phyloP scores from a whole-genome alignment of 2,113 vertebrate species.

The Geococcyx californianus region DNA sequence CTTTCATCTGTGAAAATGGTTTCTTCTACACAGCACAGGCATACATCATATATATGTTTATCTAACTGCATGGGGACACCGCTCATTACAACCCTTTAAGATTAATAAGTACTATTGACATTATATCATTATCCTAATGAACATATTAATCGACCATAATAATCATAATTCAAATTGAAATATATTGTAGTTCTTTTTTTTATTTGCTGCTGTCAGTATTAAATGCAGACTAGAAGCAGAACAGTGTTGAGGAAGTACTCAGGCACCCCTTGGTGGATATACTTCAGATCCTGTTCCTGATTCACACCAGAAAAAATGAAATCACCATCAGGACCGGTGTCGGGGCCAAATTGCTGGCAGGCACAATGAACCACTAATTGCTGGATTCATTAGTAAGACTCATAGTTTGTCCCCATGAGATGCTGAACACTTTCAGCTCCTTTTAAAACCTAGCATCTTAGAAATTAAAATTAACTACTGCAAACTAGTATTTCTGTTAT shows the following conservation, averaged over 20 bases:
- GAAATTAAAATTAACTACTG: constrained; percentile 64
- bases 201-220: neutral
- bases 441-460: constrained; percentile 38
- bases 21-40: neutral
- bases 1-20: neutral
- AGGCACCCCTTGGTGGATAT: neutral
- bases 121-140: neutral
- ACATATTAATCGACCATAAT: neutral
- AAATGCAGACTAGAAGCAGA: neutral
- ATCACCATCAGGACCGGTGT: constrained; percentile 40
- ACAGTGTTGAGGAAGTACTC: neutral
- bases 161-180: neutral
- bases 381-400: constrained; percentile 66
- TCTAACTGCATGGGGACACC: neutral
- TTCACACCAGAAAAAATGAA: constrained; percentile 41
- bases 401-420: constrained; percentile 62
- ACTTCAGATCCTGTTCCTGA: constrained; percentile 35
- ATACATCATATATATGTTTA: neutral
- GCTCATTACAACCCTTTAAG: neutral
- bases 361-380: constrained; percentile 66
- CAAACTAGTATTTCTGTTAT: constrained; percentile 41
- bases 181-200: neutral
- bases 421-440: constrained; percentile 43
- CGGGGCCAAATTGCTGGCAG: constrained; percentile 64
- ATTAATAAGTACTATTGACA: neutral